Evolutionary conservation across 2,888 invertebrate species (phyloP), one percentile per base, ranked within the genome.

Genomic region (Hartigia nigra): DNA sequence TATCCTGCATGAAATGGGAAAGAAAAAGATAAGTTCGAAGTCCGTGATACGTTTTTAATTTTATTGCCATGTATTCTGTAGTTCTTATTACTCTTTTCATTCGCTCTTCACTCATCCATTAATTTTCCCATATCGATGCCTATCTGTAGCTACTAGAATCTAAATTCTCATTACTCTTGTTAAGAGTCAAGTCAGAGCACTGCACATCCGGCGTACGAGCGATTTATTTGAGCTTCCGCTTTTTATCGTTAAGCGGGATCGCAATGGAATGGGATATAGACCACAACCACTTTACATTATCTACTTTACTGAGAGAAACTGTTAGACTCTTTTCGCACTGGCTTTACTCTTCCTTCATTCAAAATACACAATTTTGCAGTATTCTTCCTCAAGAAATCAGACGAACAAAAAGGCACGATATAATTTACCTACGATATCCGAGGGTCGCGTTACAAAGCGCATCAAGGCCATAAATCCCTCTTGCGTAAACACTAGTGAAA

Each of bases 201-300:
- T 84, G 85, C 84, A 85, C 88, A 88, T 88, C 88, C 88, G 88
- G 88, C 86, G 85, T 82, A 80, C 78, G 83, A 82, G 85, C 87
- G 87, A 88, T 88, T 89, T 88, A 88, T 88, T 88, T 86, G 84
- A 87, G 88, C 88, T 88, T 88, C 88, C 88, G 88, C 55, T 86
- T 86, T 86, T 86, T 89, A 89, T 89, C 88, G 86, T 82, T 74
- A 81, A 80, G 74, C 83, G 83, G 83, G 84, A 88, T 89, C 88
- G 83, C 85, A 81, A 80, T 81, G 82, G 84, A 84, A 82, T 83
- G 83, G 86, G 85, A 86, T 88, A 87, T 86, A 89, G 88, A 88
- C 86, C 88, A 87, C 87, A 88, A 88, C 87, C 86, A 84, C 84
- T 87, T 85, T 85, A 83, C 85, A 85, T 83, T 82, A 81, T 81